phyloP scores from a whole-genome alignment of 2,113 vertebrate genomes.

The Aptenodytes forsteri region DNA sequence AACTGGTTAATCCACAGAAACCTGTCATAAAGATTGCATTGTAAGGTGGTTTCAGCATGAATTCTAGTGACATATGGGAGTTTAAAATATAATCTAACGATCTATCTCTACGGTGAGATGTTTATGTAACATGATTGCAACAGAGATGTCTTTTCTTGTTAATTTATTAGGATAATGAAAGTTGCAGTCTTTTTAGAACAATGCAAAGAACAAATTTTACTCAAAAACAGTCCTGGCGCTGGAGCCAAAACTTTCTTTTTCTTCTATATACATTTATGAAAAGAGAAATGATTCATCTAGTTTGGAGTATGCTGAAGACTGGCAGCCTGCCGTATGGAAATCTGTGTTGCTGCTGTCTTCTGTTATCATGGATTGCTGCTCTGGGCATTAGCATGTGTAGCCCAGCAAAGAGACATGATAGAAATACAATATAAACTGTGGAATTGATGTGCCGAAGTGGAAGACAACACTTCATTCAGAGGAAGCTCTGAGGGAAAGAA shows the following conservation, averaged over 20 bases:
- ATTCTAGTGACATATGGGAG: slow-evolving; percentile 72
- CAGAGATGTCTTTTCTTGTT: slow-evolving; percentile 56
- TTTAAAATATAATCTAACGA: slow-evolving; percentile 78
- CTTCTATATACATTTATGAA: not conserved
- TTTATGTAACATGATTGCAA: slow-evolving; percentile 73
- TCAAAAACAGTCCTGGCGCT: not conserved
- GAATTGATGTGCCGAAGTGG: not conserved
- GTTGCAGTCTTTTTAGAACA: not conserved
- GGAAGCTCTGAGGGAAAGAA: not conserved
- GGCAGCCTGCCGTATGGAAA: not conserved
- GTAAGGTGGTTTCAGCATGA: slow-evolving; percentile 67
- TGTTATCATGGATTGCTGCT: not conserved
- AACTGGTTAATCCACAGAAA: slow-evolving; percentile 74
- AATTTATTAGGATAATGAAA: slow-evolving; percentile 68
- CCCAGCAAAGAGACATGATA: not conserved
- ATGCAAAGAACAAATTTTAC: not conserved
- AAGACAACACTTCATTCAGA: not conserved
- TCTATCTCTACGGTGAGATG: slow-evolving; percentile 52
- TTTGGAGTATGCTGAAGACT: not conserved
- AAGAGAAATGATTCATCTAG: not conserved
- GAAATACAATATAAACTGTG: not conserved
- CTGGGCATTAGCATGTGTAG: not conserved
- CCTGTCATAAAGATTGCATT: slow-evolving; percentile 72
- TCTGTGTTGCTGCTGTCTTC: not conserved
- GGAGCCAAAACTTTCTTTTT: not conserved